phyloP scores from a whole-genome alignment of 2,113 vertebrate genomes.

The Acinonyx jubatus region DNA sequence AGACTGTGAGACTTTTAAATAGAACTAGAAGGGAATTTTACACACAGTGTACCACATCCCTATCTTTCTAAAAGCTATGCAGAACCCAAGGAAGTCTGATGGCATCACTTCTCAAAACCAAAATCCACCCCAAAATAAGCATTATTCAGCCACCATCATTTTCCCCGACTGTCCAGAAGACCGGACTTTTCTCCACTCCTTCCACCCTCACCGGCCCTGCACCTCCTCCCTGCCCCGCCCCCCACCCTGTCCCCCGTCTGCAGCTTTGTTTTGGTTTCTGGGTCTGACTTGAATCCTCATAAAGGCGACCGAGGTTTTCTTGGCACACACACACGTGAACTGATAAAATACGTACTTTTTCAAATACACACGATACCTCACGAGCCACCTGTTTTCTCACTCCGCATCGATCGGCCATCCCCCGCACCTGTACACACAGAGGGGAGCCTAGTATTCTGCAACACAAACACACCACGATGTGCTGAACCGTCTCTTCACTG shows the following conservation, averaged over 20 bases:
- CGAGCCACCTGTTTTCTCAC: not conserved
- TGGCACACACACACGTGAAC: no score
- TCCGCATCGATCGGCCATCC: not conserved
- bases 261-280: not conserved
- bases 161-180: not conserved
- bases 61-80: not conserved
- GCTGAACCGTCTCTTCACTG: fast-evolving
- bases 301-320: not conserved
- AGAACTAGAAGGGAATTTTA: not conserved
- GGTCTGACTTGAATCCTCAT: not conserved
- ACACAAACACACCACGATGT: fast-evolving
- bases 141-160: not conserved
- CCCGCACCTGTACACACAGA: not conserved
- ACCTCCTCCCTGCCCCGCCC: fast-evolving
- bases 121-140: not conserved
- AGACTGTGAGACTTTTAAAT: not conserved
- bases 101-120: not conserved
- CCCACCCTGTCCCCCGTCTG: fast-evolving
- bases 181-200: no score
- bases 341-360: not conserved
- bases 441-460: not conserved
- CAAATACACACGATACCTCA: not conserved
- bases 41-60: not conserved
- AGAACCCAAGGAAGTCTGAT: not conserved
- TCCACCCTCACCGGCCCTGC: fast-evolving